Conservation (phyloP, 2,113 vertebrate genomes). For the Bucco capensis region DNA sequence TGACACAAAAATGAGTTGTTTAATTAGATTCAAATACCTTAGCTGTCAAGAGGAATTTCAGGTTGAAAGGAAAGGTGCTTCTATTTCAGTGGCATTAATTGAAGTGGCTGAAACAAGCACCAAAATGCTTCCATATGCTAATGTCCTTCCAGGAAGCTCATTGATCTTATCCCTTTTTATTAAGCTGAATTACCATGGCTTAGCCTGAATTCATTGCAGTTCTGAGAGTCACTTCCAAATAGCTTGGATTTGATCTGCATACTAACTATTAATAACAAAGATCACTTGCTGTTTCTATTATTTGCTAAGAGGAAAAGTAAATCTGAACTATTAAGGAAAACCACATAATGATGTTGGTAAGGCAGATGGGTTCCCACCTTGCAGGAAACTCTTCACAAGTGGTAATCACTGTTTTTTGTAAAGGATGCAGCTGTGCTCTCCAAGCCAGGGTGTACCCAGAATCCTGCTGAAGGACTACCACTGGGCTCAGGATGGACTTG, state of each 20-base stretch:
- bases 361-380: neutral
- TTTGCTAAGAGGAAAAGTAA: neutral
- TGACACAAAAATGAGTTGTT: neutral
- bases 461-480: no score
- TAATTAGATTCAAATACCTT: neutral
- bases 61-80: neutral
- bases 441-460: neutral
- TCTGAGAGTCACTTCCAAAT: neutral
- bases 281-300: neutral
- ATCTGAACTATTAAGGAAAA: neutral
- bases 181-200: neutral
- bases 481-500: no score
- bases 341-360: neutral
- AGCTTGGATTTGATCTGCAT: neutral
- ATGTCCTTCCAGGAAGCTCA: neutral
- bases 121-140: neutral
- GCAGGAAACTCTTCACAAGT: neutral
- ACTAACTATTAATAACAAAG: neutral
- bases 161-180: neutral
- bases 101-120: conserved; percentile 6
- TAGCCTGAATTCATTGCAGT: conserved; percentile 5
- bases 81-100: neutral
- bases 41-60: neutral
- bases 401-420: neutral
- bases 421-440: neutral